phyloP scores from a whole-genome alignment of 2,888 invertebrate genomes.

The Lithophane ornitopus region DNA sequence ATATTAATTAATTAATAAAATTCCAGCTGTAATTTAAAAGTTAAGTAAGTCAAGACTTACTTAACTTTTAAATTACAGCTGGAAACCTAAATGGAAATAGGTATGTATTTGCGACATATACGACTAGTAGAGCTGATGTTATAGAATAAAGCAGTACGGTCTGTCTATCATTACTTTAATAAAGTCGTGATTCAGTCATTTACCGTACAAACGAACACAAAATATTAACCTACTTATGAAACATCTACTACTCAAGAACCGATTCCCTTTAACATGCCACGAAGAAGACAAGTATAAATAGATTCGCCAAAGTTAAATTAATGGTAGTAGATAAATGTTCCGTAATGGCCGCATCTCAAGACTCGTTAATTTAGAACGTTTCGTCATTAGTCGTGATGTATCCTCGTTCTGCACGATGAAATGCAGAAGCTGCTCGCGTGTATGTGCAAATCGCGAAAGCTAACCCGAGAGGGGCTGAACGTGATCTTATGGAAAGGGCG shows the following conservation, averaged over 20 bases:
- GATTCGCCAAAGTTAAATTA: slow-evolving; percentile 20
- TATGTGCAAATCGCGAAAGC: slow-evolving; percentile 62
- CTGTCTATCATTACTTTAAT: slow-evolving; percentile 15
- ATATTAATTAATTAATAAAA: too few species aligned
- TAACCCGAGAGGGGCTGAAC: slow-evolving; percentile 71
- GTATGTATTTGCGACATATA: neutral
- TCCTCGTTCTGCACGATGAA: slow-evolving; percentile 46
- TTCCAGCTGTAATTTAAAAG: too few species aligned
- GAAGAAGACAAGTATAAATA: slow-evolving; percentile 18
- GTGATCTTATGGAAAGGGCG: slow-evolving; percentile 72
- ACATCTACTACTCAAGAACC: slow-evolving; percentile 21
- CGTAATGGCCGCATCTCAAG: slow-evolving; percentile 29
- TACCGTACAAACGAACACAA: slow-evolving; percentile 5
- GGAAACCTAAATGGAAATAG: neutral
- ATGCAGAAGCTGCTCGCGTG: slow-evolving; percentile 57
- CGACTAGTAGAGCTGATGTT: neutral
- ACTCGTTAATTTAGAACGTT: slow-evolving; percentile 43
- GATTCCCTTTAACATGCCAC: slow-evolving; percentile 41
- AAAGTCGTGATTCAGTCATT: slow-evolving; percentile 47
- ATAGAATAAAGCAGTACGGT: neutral
- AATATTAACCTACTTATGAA: slow-evolving; percentile 53
- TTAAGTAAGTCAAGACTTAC: too few species aligned
- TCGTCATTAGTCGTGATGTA: slow-evolving; percentile 53
- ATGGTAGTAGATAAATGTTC: slow-evolving; percentile 25
- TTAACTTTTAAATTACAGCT: too few species aligned